A percentile compares a stretch with the other conserved stretches of the same genome.
These are phyloP conservation scores for Zaprionus camerounensis DNA, from an alignment of 1,140 invertebrate species.

Conservation along the genomic window DNA sequence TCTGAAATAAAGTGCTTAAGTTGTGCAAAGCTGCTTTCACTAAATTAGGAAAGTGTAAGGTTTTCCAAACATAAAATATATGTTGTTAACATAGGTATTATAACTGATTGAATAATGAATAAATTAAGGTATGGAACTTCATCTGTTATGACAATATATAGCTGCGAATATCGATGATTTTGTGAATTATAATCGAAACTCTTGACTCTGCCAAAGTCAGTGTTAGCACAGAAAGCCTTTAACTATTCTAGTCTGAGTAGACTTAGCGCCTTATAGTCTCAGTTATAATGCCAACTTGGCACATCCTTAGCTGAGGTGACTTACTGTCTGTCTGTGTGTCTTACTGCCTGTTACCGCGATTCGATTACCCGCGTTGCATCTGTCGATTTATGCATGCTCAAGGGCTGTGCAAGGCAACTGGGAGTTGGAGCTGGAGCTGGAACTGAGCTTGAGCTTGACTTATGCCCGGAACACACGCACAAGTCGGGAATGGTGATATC, in stretches of 20 bases:
- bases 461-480: conserved; percentile 69
- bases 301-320: background rate
- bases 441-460: conserved; percentile 44
- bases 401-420: conserved; percentile 18
- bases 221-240: background rate
- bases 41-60: no score
- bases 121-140: no score
- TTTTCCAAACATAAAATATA: no score
- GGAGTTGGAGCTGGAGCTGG: conserved; percentile 12
- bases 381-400: conserved; percentile 44
- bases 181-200: background rate
- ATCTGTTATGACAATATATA: no score
- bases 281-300: background rate
- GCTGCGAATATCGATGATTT: no score
- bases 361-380: conserved; percentile 31
- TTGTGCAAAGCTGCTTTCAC: no score
- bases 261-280: background rate
- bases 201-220: background rate
- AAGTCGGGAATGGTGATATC: conserved; percentile 64
- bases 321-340: conserved; percentile 7
- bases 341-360: background rate
- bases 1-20: no score
- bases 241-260: background rate
- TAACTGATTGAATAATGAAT: no score
- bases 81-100: no score